Percentiles rank a stretch among this genome's conserved stretches.
phyloP scores from a whole-genome alignment of 2,113 vertebrate species.

The Potamarius usumacintae region DNA sequence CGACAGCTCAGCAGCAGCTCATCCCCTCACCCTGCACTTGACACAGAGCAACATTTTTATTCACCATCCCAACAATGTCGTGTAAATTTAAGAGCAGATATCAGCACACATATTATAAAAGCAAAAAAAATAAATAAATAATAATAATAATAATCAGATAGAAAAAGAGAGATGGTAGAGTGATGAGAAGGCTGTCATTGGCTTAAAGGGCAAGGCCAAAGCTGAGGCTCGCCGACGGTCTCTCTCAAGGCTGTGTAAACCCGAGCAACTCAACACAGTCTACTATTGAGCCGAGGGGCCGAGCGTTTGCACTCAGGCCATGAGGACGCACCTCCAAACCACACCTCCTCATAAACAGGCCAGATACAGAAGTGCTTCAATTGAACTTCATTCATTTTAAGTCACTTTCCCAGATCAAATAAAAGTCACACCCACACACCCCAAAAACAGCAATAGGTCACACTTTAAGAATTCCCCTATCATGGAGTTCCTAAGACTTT shows the following conservation, averaged over 20 bases:
- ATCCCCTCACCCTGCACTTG: slow-evolving; percentile 57
- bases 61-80: slow-evolving; percentile 37
- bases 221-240: slow-evolving; percentile 45
- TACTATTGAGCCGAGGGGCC: slow-evolving; percentile 17
- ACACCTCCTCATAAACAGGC: slow-evolving; percentile 20
- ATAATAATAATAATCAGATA: slow-evolving; percentile 18
- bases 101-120: background rate
- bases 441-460: slow-evolving; percentile 10
- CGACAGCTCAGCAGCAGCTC: slow-evolving; percentile 61
- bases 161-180: slow-evolving; percentile 31
- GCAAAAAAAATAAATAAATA: background rate
- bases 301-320: slow-evolving; percentile 1
- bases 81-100: background rate
- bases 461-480: slow-evolving; percentile 11
- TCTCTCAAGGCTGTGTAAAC: slow-evolving; percentile 56
- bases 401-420: slow-evolving; percentile 33
- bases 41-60: slow-evolving; percentile 59
- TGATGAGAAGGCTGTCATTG: slow-evolving; percentile 47
- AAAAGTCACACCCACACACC: background rate
- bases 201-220: slow-evolving; percentile 49
- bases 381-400: slow-evolving; percentile 17
- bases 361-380: slow-evolving; percentile 25
- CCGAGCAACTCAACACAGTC: slow-evolving; percentile 43
- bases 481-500: background rate
- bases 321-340: slow-evolving; percentile 11